Percentiles rank a stretch among this genome's conserved stretches.
These are phyloP conservation scores for Chondrosia reniformis DNA, from an alignment of 37 sponge, comb jelly and placozoan species.

Conservation along the genomic window DNA sequence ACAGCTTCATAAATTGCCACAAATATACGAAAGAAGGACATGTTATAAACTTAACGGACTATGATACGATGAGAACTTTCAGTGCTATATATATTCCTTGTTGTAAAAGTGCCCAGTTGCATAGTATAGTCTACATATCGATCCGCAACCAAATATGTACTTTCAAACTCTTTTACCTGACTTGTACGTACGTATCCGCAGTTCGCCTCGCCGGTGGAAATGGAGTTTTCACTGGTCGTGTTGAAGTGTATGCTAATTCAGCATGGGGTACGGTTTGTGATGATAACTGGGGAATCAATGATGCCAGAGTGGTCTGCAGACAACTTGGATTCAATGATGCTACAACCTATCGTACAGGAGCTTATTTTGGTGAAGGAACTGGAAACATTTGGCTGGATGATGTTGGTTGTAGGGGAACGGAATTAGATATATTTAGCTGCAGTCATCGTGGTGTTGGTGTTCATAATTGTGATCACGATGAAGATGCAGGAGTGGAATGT, in stretches of 20 bases:
- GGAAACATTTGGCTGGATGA: slow-evolving; percentile 24
- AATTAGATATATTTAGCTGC: not conserved
- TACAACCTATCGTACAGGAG: not conserved
- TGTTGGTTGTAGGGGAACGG: slow-evolving; percentile 19
- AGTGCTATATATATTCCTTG: too few relatives aligned
- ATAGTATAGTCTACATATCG: too few relatives aligned
- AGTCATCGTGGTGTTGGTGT: not conserved
- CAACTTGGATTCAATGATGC: slow-evolving; percentile 24
- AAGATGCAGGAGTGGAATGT: slow-evolving; percentile 8
- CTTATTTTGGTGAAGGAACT: slow-evolving; percentile 8
- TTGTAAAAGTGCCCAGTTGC: too few relatives aligned
- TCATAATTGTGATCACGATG: slow-evolving; percentile 11
- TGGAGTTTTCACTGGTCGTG: not conserved
- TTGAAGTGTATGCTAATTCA: slow-evolving; percentile 8
- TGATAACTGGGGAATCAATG: slow-evolving; percentile 12
- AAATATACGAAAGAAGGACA: too few relatives aligned
- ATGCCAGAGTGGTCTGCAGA: slow-evolving; percentile 27
- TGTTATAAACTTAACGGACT: too few relatives aligned
- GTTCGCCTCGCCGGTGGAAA: not conserved
- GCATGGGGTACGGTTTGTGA: slow-evolving; percentile 39
- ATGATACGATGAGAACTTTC: too few relatives aligned
- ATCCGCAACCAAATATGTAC: too few relatives aligned
- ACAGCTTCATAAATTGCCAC: too few relatives aligned
- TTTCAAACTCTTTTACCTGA: too few relatives aligned
- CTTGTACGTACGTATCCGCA: not conserved